Evolutionary conservation across 2,113 vertebrate genomes (phyloP).

Genomic region (Ranitomeya imitator): DNA sequence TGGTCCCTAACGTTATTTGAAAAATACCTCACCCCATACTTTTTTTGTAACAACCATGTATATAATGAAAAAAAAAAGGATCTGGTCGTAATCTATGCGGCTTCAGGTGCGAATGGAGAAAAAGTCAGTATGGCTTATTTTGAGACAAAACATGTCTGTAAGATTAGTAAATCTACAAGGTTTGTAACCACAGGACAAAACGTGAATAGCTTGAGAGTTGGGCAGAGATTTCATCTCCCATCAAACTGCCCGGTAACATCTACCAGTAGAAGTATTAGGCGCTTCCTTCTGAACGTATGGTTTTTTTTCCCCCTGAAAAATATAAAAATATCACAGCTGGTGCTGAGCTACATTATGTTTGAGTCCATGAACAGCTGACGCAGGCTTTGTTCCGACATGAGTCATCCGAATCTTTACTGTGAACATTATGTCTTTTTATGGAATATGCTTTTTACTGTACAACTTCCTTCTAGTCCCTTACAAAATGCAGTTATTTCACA

Average conservation of each 20-base stretch:
- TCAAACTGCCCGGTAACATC: slow-evolving; percentile 27
- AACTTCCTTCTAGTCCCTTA: slow-evolving; percentile 27
- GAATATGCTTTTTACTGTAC: slow-evolving; percentile 40
- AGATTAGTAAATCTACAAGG: too few species aligned
- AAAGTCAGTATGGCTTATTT: background rate
- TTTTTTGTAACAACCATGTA: background rate
- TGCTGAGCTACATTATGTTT: slow-evolving; percentile 34
- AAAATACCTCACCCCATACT: background rate
- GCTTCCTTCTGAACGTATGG: background rate
- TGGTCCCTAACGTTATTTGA: background rate
- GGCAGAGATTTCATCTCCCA: background rate
- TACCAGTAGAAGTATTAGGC: background rate
- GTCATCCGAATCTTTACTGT: slow-evolving; percentile 28
- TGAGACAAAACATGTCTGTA: background rate
- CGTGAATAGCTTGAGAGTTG: background rate
- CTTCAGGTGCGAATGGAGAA: background rate
- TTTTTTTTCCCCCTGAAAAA: background rate
- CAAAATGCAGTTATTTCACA: slow-evolving; percentile 47
- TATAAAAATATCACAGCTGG: slow-evolving; percentile 30
- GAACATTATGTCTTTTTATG: slow-evolving; percentile 51
- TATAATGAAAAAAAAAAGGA: background rate
- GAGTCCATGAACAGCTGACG: slow-evolving; percentile 42
- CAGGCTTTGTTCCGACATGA: slow-evolving; percentile 33
- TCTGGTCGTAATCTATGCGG: background rate
- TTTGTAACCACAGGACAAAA: background rate